Evolutionary conservation across 1,140 invertebrate genomes (phyloP), one percentile per base, ranked within the genome.

Genomic region (Lepidurus arcticus): DNA sequence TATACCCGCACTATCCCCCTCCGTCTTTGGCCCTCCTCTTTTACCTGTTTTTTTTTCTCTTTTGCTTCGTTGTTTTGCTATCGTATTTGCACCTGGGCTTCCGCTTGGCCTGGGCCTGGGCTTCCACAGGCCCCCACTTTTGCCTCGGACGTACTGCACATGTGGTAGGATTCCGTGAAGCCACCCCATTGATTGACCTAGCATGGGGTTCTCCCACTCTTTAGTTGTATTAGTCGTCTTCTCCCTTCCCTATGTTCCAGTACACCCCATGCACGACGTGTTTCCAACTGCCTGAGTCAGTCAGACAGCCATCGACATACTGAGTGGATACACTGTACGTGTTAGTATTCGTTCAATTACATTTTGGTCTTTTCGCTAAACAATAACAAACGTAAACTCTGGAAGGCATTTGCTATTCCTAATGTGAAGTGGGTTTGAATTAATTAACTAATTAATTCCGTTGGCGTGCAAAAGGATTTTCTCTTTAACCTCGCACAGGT

Each of bases 151-250:
- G 53, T 21, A 65, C 21, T 65, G 53, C 53, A 65, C 53, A 65
- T 65, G 53, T 65, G 53, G 53, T 65, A 11, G 53, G 53, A 21
- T 65, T 65, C 53, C 53, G 21, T 65, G 53, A 65, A 65, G 53
- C 53, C 8, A 65, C 53, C 53, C 53, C 53, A 65, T 65, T 65
- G 53, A 65, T 65, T 65, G 53, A 65, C 53, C 53, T 65, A 65
- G 16, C 53, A 65, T 65, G 53, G 53, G 53, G 53, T 65, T 65
- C 53, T 65, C 53, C 53, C 16, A 13, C 53, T 7, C 21, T 65
- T 65, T 65, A 65, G 53, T 65, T 65, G 16, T 65, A 65, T 65
- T 13, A 11, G 53, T 65, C 53, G 53, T 21, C 6, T 65, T 65
- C 21, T 21, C 53, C 53, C 53, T 13, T 13, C 21, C 16, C 53